phyloP scores from a whole-genome alignment of 2,888 invertebrate genomes.

The Melinopterus prodromus region DNA sequence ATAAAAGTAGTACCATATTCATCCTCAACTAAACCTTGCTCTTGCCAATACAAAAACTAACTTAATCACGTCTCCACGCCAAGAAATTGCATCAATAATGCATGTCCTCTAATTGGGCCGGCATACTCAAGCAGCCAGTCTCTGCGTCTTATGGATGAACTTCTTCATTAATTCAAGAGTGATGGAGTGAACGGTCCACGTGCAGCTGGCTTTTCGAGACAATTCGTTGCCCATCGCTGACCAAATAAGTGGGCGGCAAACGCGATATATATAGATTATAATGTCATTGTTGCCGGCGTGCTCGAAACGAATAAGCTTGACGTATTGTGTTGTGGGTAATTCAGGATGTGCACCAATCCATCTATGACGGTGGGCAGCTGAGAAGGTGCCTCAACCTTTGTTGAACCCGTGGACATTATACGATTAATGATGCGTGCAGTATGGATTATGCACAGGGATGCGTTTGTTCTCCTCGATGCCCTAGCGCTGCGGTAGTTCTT shows the following conservation, averaged over 20 bases:
- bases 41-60: not conserved
- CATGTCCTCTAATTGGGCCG: not conserved
- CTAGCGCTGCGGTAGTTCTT: not conserved
- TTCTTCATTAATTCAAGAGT: constrained; percentile 4
- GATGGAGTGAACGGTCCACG: not conserved
- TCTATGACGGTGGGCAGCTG: not conserved
- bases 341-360: constrained; percentile 22
- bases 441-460: constrained; percentile 11
- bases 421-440: constrained; percentile 21
- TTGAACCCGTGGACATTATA: constrained; percentile 25
- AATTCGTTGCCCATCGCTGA: not conserved
- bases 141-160: not conserved
- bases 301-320: constrained; percentile 7
- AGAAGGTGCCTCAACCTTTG: constrained; percentile 23
- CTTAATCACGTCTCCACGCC: not conserved
- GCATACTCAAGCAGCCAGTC: not conserved
- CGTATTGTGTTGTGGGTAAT: constrained; percentile 18
- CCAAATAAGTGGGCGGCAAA: not conserved
- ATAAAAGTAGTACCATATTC: too few relatives aligned
- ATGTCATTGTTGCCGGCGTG: not conserved
- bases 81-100: not conserved
- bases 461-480: not conserved
- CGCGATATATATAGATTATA: not conserved
- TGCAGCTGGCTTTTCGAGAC: not conserved
- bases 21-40: not conserved